Percentiles rank a stretch among this genome's conserved stretches.
These are phyloP conservation scores for Coreius guichenoti DNA, from an alignment of 2,797 vertebrate species.

Conservation along the genomic window DNA sequence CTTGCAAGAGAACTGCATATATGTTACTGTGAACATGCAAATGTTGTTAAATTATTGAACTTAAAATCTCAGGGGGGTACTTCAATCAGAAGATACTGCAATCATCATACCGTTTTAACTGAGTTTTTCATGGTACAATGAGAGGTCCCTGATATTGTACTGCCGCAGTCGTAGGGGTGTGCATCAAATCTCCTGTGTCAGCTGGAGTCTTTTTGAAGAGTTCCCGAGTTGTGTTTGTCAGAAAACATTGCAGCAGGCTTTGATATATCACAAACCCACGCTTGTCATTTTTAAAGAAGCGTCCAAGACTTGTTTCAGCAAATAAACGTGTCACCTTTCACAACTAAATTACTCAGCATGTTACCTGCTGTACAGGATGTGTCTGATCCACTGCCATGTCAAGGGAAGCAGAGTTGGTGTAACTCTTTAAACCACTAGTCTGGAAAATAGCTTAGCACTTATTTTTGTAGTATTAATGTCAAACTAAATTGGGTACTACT, in stretches of 20 bases:
- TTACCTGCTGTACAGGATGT: slow-evolving; percentile 19
- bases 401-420: not conserved
- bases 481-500: slow-evolving; percentile 17
- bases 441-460: slow-evolving; percentile 40
- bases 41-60: not conserved
- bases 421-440: slow-evolving; percentile 40
- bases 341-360: slow-evolving; percentile 18
- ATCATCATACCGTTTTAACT: not conserved
- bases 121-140: not conserved
- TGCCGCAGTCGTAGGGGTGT: not conserved
- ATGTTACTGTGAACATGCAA: not conserved
- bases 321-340: slow-evolving; percentile 36
- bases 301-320: slow-evolving; percentile 11
- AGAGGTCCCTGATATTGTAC: slow-evolving; percentile 5
- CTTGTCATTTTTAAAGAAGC: slow-evolving; percentile 17
- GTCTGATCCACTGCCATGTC: slow-evolving; percentile 27
- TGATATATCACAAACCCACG: slow-evolving; percentile 4
- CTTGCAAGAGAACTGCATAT: not conserved
- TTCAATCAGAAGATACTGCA: not conserved
- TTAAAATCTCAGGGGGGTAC: not conserved
- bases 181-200: slow-evolving; percentile 13
- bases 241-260: slow-evolving; percentile 16
- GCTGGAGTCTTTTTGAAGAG: slow-evolving; percentile 8
- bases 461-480: slow-evolving; percentile 30
- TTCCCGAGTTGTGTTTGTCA: not conserved